phyloP scores from a whole-genome alignment of 2,797 vertebrate genomes.

The Meda fulgida region DNA sequence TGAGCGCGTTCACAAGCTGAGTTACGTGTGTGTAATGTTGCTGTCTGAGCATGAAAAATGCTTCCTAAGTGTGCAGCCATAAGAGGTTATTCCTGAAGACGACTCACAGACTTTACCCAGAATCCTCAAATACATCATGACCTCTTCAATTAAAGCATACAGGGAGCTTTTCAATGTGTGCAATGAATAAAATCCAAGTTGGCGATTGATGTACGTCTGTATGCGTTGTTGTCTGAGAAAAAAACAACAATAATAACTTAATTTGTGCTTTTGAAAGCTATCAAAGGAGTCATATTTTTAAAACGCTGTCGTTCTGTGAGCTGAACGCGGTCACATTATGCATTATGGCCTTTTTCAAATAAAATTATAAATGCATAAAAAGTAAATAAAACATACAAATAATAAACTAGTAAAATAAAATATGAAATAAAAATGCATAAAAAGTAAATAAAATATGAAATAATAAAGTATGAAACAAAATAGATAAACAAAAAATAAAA shows the following conservation, averaged over 20 bases:
- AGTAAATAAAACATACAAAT: not conserved
- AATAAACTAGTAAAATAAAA: not conserved
- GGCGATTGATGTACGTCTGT: conserved; percentile 95
- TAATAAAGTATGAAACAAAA: not conserved
- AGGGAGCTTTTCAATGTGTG: not conserved
- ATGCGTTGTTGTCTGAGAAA: conserved; percentile 90
- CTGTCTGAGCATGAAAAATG: too few species aligned
- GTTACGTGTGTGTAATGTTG: not conserved
- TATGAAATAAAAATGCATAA: not conserved
- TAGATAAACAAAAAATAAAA: not conserved
- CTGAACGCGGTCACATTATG: not conserved
- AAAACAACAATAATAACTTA: not conserved
- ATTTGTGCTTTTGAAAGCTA: not conserved
- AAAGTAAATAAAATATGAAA: not conserved
- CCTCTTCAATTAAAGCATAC: not conserved
- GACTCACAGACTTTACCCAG: not conserved
- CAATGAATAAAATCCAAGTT: conserved; percentile 78
- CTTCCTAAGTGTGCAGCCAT: conserved; percentile 87
- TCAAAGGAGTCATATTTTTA: not conserved
- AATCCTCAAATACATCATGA: not conserved
- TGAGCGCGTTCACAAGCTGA: conserved; percentile 55
- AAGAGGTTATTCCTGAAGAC: conserved; percentile 87
- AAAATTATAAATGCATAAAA: not conserved
- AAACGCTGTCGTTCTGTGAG: not conserved
- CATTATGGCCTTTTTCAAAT: not conserved